A percentile compares a stretch with the other conserved stretches of the same genome.
These are phyloP conservation scores for Capreolus pygargus DNA, from an alignment of 2,113 vertebrate genomes.

Conservation along the genomic window DNA sequence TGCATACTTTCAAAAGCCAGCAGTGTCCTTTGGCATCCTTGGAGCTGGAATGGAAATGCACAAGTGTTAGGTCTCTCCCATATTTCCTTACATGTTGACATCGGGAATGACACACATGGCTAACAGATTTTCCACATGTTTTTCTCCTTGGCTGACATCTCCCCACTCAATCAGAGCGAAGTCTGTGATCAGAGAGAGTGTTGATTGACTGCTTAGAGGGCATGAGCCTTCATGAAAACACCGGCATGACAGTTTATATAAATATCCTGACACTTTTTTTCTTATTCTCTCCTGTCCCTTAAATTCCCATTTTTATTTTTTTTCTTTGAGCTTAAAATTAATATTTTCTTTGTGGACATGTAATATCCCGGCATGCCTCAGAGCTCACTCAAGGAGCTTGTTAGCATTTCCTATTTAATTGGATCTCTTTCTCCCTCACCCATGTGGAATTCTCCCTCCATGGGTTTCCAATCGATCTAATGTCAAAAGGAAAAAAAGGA, in stretches of 20 bases:
- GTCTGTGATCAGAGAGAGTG: conserved; percentile 78
- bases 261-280: conserved; percentile 77
- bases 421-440: conserved; percentile 72
- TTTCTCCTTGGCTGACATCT: conserved; percentile 80
- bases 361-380: conserved; percentile 67
- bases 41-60: neutral
- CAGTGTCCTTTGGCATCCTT: neutral
- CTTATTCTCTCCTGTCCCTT: conserved; percentile 24
- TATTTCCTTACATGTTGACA: conserved; percentile 78
- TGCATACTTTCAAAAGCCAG: neutral
- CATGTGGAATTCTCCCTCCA: conserved; percentile 75
- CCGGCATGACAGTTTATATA: conserved; percentile 78
- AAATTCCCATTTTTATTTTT: conserved; percentile 78
- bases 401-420: conserved; percentile 82
- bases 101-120: conserved; percentile 81
- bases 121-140: conserved; percentile 83
- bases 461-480: conserved; percentile 69
- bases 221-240: conserved; percentile 76
- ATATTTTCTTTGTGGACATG: conserved; percentile 76
- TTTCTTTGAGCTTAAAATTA: conserved; percentile 78
- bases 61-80: neutral
- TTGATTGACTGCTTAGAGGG: conserved; percentile 81
- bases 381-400: conserved; percentile 74
- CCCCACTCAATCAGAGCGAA: conserved; percentile 77
- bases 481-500: conserved; percentile 48